Percentiles rank a stretch among this genome's conserved stretches.
phyloP scores from a whole-genome alignment of 2,888 invertebrate species.

The Heliconius hortense region DNA sequence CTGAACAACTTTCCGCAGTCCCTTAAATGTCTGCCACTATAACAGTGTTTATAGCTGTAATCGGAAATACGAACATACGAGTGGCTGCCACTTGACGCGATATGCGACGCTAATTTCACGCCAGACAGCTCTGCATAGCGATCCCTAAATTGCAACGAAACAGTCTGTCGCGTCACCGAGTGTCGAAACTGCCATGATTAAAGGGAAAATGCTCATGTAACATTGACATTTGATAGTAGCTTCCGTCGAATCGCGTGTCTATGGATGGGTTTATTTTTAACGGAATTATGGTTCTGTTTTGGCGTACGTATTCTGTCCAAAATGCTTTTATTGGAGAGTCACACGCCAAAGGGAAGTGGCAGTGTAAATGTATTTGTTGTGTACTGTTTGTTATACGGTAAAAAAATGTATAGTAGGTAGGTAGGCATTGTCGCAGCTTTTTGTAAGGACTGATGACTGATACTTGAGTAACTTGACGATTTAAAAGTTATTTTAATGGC shows the following conservation, averaged over 20 bases:
- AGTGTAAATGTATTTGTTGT: not conserved
- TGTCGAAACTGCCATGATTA: constrained; percentile 41
- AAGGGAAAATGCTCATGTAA: constrained; percentile 40
- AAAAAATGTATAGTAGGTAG: not conserved
- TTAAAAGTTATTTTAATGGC: too few relatives aligned
- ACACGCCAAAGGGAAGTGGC: not conserved
- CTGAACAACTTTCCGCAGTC: constrained; percentile 18
- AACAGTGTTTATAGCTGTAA: constrained; percentile 35
- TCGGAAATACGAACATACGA: constrained; percentile 41
- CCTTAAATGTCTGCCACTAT: constrained; percentile 24
- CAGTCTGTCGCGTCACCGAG: constrained; percentile 38
- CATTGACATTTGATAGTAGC: constrained; percentile 42
- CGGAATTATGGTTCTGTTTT: constrained; percentile 9
- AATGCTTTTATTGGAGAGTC: constrained; percentile 6
- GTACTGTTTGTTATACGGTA: not conserved
- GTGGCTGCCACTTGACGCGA: constrained; percentile 46
- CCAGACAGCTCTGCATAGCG: constrained; percentile 50
- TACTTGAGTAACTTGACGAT: too few relatives aligned
- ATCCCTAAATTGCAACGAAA: constrained; percentile 52
- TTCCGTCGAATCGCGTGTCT: constrained; percentile 33
- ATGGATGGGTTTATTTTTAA: constrained; percentile 16
- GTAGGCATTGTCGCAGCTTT: too few relatives aligned
- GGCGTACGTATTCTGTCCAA: not conserved
- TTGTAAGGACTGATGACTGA: too few relatives aligned
- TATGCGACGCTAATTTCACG: constrained; percentile 59